Conservation (phyloP, 2,113 vertebrate species). For the Cinclus cinclus region DNA sequence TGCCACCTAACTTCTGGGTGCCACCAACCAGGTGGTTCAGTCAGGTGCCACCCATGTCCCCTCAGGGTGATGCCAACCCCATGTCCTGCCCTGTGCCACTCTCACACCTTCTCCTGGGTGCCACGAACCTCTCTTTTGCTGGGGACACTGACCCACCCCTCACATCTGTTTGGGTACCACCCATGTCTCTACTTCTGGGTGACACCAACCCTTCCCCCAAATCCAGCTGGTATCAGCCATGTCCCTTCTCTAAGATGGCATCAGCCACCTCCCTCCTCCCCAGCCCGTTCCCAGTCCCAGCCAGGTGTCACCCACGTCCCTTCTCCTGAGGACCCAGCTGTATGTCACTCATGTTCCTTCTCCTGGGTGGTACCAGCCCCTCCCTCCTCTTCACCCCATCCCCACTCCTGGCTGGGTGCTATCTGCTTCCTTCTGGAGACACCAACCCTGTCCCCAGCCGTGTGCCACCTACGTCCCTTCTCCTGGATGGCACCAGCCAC, state of each 20-base stretch:
- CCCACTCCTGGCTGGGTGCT: neutral
- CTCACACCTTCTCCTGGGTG: neutral
- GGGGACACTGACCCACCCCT: neutral
- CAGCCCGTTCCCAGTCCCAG: rapidly evolving
- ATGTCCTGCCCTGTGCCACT: neutral
- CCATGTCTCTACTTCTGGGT: neutral
- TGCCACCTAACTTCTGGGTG: neutral
- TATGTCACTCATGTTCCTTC: neutral
- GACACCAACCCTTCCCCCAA: neutral
- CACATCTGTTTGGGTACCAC: neutral
- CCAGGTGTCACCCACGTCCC: neutral
- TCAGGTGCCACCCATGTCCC: neutral
- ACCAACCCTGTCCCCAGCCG: neutral
- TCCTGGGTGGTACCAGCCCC: neutral
- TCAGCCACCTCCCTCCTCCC: neutral
- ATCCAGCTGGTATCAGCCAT: neutral
- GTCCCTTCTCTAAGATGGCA: neutral
- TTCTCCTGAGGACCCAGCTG: neutral
- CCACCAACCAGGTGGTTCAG: neutral
- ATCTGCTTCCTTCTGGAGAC: neutral
- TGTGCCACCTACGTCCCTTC: neutral
- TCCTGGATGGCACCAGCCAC: neutral
- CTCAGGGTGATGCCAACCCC: neutral
- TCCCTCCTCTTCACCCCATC: neutral
- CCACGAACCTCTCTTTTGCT: neutral